phyloP scores from a whole-genome alignment of 1,140 invertebrate genomes.

The Drosophila ogumai region DNA sequence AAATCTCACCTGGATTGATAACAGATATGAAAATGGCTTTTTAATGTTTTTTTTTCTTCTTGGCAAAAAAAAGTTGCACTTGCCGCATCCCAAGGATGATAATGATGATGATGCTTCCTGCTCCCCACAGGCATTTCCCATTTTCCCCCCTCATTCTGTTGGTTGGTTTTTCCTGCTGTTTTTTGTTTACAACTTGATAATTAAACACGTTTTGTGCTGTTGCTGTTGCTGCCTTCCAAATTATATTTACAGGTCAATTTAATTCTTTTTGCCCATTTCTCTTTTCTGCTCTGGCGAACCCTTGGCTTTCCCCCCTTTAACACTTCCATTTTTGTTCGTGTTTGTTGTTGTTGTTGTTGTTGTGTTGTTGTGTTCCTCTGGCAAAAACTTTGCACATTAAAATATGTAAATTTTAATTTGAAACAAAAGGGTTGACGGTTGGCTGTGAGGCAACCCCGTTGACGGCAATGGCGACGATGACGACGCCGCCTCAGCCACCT shows the following conservation, averaged over 20 bases:
- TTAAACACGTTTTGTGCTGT: slow-evolving; percentile 73
- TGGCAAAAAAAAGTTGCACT: slow-evolving; percentile 24
- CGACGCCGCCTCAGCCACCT: slow-evolving; percentile 54
- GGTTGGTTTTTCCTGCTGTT: slow-evolving; percentile 48
- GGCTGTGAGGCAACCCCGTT: slow-evolving; percentile 30
- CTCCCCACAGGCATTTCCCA: neutral
- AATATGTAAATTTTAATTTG: slow-evolving; percentile 84
- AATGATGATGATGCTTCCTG: slow-evolving; percentile 11
- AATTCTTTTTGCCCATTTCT: slow-evolving; percentile 69
- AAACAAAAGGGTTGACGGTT: slow-evolving; percentile 82
- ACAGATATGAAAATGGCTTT: slow-evolving; percentile 43
- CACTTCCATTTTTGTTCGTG: neutral
- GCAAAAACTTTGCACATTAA: slow-evolving; percentile 82
- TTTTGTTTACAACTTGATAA: slow-evolving; percentile 82
- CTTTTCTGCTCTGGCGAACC: slow-evolving; percentile 52
- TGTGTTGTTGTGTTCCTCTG: slow-evolving; percentile 36
- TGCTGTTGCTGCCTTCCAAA: slow-evolving; percentile 68
- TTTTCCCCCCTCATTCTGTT: slow-evolving; percentile 5
- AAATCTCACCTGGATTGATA: slow-evolving; percentile 19
- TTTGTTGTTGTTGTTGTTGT: slow-evolving; percentile 27
- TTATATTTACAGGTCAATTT: slow-evolving; percentile 83
- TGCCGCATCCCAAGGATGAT: slow-evolving; percentile 29
- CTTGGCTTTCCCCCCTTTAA: slow-evolving; percentile 18
- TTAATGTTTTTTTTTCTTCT: slow-evolving; percentile 39
- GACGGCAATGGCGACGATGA: slow-evolving; percentile 59